A percentile compares a stretch with the other conserved stretches of the same genome.
Evolutionary conservation across 2,797 vertebrate species (phyloP).

Genomic region (Karalla daura): DNA sequence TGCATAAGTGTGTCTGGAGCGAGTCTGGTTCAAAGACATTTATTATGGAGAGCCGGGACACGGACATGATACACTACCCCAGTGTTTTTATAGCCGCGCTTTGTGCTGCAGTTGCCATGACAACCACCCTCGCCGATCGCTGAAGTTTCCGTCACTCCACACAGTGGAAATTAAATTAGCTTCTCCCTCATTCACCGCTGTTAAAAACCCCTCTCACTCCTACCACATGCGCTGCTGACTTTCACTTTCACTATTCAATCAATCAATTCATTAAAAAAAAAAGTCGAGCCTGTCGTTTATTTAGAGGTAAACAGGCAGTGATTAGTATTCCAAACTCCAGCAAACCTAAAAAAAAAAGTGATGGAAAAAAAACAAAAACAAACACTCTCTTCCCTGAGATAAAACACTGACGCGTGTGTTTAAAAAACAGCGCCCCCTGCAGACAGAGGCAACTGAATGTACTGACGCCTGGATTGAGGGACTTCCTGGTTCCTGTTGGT

Average conservation of each 20-base stretch:
- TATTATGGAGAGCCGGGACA: constrained; percentile 42
- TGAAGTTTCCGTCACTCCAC: constrained; percentile 49
- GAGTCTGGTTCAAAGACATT: constrained; percentile 18
- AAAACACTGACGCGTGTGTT: too few species aligned
- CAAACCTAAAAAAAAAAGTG: constrained; percentile 17
- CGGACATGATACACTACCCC: neutral
- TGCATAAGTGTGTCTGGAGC: too few species aligned
- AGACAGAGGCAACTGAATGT: neutral
- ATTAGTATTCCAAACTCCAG: constrained; percentile 16
- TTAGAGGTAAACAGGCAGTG: neutral
- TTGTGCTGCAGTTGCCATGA: constrained; percentile 11
- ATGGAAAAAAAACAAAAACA: constrained; percentile 12
- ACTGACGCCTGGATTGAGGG: too few species aligned
- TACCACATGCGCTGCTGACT: neutral
- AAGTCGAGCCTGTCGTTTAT: neutral
- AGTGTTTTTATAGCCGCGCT: neutral
- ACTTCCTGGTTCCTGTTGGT: neutral
- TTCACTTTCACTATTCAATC: neutral
- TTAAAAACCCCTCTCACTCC: neutral
- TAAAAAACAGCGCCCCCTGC: constrained; percentile 3
- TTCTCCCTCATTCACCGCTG: neutral
- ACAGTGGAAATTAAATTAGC: constrained; percentile 43
- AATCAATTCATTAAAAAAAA: neutral
- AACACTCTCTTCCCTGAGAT: constrained; percentile 59
- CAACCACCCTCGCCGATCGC: constrained; percentile 19